A percentile compares a stretch with the other conserved stretches of the same genome.
These are phyloP conservation scores for Drosophila neutralis DNA, from an alignment of 2,888 invertebrate species.

Conservation along the genomic window DNA sequence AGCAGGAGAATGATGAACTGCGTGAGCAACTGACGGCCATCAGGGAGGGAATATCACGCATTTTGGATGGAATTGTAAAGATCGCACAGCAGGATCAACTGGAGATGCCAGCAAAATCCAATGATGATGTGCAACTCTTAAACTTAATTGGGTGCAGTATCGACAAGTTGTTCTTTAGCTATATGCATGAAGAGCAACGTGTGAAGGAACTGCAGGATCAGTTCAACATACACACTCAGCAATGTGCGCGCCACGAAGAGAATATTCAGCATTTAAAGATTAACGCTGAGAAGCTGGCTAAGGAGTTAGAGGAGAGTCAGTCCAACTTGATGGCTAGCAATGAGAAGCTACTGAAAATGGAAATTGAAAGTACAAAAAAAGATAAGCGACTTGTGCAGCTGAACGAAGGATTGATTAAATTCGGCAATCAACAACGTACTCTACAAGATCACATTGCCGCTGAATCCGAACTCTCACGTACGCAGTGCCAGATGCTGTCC, in stretches of 20 bases:
- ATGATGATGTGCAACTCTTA: slow-evolving; percentile 11
- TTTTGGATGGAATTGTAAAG: slow-evolving; percentile 3
- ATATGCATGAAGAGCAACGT: slow-evolving; percentile 5
- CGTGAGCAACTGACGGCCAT: slow-evolving; percentile 59
- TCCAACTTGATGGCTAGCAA: neutral
- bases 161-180: neutral
- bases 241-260: neutral
- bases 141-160: slow-evolving; percentile 1
- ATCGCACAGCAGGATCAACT: slow-evolving; percentile 2
- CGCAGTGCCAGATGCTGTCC: neutral
- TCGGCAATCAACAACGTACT: slow-evolving; percentile 33
- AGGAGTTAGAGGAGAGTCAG: neutral
- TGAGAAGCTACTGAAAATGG: neutral
- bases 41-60: neutral
- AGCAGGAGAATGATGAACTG: slow-evolving; percentile 77
- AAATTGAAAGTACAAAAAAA: slow-evolving; percentile 11
- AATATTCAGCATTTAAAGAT: slow-evolving; percentile 1
- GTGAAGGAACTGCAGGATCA: slow-evolving; percentile 24
- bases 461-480: neutral
- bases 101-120: neutral
- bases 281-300: neutral
- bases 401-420: slow-evolving; percentile 38
- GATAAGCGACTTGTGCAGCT: slow-evolving; percentile 49
- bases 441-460: slow-evolving; percentile 36
- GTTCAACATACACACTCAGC: slow-evolving; percentile 3